Base-by-base conservation (phyloP, 2,888 invertebrate genomes). In the Scaptomyza flava region DNA sequence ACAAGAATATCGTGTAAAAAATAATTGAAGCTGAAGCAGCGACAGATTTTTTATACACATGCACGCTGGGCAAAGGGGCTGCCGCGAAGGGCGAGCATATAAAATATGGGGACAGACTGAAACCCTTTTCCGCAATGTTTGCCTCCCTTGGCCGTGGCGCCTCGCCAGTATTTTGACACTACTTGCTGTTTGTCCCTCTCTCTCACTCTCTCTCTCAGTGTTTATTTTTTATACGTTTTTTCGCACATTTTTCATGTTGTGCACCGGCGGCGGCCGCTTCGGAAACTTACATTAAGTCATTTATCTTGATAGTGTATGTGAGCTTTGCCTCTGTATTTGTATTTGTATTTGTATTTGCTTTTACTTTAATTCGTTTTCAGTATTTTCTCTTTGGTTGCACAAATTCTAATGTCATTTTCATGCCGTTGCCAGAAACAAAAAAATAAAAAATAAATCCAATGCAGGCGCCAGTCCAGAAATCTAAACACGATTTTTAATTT, bases 1-100 rank as follows among this genome's bases (percentile, higher is more conserved):
- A 72, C 81, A 80, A 67, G 69, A 73, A 78, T 83, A 83, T 81
- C 84, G 73, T 84, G 79, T 87, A 78, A 84, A 84, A 89, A 84
- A 87, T 84, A 89, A 84, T 89, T 89, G 85, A 89, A 84, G 83
- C 65, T 65, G 89, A 81, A 63, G 71, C 78, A 60, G 87, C 69
- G 81, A 83, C 87, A 82, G 74, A 77, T 86, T 82, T 86, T 83
- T 84, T 72, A 52, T 68, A 66, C 62, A 84, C 75, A 69, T 77
- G 66, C 62, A 87, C 78, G 68, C 77, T n/a, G 82, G 80, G 41
- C 45, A 50, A 38, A 30, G 11, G 45, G 14, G 31, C 12, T 9
- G 38, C 38, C 34, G n/a, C 36, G 54, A 43, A 38, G 43, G 56
- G 48, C 17, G 38, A 34, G 30, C 17, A 45, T 33, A 64, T 78